Conservation (phyloP, 2,797 vertebrate species). For the Erethizon dorsatum region DNA sequence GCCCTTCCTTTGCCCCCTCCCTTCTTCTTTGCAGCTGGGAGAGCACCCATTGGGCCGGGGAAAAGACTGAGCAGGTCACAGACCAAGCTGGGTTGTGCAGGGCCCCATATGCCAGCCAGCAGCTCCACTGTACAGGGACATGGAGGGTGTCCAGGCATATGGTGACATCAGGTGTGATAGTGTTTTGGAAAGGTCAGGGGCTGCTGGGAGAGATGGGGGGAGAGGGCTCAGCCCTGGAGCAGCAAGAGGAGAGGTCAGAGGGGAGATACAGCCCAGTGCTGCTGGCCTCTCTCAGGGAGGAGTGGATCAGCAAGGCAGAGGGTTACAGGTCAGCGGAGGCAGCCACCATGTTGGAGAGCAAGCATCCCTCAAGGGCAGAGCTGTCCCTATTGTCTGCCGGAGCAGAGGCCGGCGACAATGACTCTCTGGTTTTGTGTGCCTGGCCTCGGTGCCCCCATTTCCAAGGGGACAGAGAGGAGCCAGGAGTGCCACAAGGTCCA, state of each 20-base stretch:
- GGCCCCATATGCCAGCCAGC: background rate
- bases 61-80: background rate
- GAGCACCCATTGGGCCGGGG: rapidly evolving
- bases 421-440: background rate
- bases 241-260: background rate
- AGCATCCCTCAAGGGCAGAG: background rate
- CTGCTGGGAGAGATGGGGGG: background rate
- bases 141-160: background rate
- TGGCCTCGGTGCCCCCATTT: background rate
- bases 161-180: background rate
- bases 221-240: background rate
- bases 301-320: background rate
- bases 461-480: background rate
- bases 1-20: background rate
- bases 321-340: background rate
- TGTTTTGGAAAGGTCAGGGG: background rate
- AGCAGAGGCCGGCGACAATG: background rate
- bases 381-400: background rate
- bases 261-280: background rate
- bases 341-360: background rate
- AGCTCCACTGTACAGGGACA: background rate
- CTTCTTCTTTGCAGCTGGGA: background rate
- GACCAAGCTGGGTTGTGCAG: too few relatives aligned
- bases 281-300: background rate
- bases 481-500: rapidly evolving